Evolutionary conservation across 2,797 vertebrate species (phyloP).

Genomic region (Kryptopterus vitreolus): DNA sequence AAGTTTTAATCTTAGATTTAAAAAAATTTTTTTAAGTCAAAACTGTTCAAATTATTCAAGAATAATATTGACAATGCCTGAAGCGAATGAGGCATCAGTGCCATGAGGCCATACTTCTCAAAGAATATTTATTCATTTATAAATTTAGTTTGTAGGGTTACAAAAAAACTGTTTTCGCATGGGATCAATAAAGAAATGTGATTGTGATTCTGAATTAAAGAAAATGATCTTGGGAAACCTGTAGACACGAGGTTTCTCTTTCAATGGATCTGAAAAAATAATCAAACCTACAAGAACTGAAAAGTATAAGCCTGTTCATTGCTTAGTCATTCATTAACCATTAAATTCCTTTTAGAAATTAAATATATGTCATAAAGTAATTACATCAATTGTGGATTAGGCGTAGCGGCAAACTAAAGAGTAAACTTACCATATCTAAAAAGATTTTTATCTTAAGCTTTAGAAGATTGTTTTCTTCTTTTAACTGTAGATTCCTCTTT

Average conservation of each 20-base stretch:
- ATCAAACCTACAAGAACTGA: neutral
- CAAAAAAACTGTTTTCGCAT: no score
- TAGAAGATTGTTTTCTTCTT: slow-evolving; percentile 93
- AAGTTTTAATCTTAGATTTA: neutral
- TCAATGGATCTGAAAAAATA: neutral
- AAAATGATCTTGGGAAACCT: no score
- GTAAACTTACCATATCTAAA: slow-evolving; percentile 88
- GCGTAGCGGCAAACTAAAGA: neutral
- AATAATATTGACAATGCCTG: neutral
- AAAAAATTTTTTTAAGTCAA: no score
- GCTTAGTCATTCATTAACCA: neutral
- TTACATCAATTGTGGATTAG: neutral
- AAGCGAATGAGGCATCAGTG: neutral
- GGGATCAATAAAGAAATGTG: no score
- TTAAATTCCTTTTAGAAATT: neutral
- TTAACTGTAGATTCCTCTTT: slow-evolving; percentile 86
- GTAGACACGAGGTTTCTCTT: neutral
- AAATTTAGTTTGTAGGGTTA: no score
- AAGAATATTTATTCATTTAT: no score
- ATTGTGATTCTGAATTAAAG: no score
- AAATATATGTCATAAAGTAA: neutral
- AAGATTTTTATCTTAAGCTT: slow-evolving; percentile 91
- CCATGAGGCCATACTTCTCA: neutral
- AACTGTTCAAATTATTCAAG: neutral
- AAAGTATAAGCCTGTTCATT: no score